These are phyloP conservation scores for Keiferia lycopersicella DNA, from an alignment of 2,888 invertebrate species.

Conservation along the genomic window DNA sequence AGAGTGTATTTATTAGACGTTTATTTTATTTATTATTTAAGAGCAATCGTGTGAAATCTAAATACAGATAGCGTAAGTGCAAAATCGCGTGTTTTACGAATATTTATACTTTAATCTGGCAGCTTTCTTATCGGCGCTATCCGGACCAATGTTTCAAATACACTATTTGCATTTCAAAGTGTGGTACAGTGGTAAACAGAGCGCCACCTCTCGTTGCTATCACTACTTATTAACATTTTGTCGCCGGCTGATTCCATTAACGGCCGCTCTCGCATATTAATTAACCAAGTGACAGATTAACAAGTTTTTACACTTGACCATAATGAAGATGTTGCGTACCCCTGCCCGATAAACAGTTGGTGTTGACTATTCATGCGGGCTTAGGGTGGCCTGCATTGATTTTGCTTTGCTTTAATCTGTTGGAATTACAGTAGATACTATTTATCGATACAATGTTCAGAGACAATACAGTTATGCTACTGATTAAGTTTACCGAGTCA, in stretches of 20 bases:
- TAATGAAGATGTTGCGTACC: slow-evolving; percentile 76
- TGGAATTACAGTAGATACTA: neutral
- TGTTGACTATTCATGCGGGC: slow-evolving; percentile 49
- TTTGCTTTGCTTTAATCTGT: slow-evolving; percentile 11
- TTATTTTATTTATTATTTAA: neutral
- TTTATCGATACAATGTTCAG: neutral
- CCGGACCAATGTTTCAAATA: slow-evolving; percentile 59
- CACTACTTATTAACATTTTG: slow-evolving; percentile 77
- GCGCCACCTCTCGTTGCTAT: slow-evolving; percentile 50
- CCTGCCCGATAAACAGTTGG: slow-evolving; percentile 47
- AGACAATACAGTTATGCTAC: neutral
- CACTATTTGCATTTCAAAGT: slow-evolving; percentile 65
- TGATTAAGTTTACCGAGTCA: no score
- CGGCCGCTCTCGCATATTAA: slow-evolving; percentile 69
- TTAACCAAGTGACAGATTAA: slow-evolving; percentile 75
- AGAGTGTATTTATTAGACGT: no score
- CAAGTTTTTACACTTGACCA: slow-evolving; percentile 77
- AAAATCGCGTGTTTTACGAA: slow-evolving; percentile 62
- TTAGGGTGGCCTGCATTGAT: slow-evolving; percentile 47
- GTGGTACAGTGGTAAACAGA: slow-evolving; percentile 36
- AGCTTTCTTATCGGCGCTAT: slow-evolving; percentile 57
- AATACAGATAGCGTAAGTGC: slow-evolving; percentile 43
- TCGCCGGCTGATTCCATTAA: slow-evolving; percentile 76
- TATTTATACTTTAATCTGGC: slow-evolving; percentile 61
- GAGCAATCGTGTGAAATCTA: slow-evolving; percentile 16